Evolutionary conservation across 2,113 vertebrate species (phyloP).

Genomic region (Tinamus guttatus): DNA sequence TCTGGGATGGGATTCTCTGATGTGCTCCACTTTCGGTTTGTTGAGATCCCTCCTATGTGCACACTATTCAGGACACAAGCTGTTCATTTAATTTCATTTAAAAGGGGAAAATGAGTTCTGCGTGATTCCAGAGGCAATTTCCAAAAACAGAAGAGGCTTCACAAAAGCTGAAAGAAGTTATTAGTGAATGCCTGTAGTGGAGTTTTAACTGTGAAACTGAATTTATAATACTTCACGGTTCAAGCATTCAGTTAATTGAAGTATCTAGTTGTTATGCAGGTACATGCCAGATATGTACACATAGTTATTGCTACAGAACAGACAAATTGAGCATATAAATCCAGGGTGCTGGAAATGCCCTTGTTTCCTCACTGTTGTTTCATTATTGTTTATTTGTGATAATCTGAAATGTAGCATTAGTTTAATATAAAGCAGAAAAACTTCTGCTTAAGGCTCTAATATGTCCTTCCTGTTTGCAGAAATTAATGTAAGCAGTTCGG

Average conservation of each 20-base stretch:
- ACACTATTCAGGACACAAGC: not conserved
- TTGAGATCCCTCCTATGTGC: not conserved
- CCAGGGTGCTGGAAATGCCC: not conserved
- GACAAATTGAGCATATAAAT: not conserved
- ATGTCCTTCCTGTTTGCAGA: not conserved
- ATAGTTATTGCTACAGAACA: not conserved
- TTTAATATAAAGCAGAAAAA: not conserved
- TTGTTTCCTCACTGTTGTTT: not conserved
- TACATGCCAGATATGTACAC: not conserved
- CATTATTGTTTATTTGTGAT: not conserved
- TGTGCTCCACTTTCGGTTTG: not conserved
- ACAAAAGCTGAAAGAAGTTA: not conserved
- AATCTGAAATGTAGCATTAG: not conserved
- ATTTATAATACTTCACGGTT: not conserved
- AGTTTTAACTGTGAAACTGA: not conserved
- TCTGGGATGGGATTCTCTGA: not conserved
- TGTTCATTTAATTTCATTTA: not conserved
- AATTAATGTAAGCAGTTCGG: not conserved
- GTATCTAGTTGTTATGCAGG: not conserved
- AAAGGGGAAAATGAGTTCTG: not conserved
- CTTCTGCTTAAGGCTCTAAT: not conserved
- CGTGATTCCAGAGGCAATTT: not conserved
- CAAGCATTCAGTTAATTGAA: not conserved
- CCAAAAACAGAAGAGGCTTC: not conserved
- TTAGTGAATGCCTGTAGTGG: not conserved